A percentile compares a stretch with the other conserved stretches of the same genome.
These are phyloP conservation scores for Anolis apletophallus DNA, from an alignment of 2,797 vertebrate species.

Conservation along the genomic window DNA sequence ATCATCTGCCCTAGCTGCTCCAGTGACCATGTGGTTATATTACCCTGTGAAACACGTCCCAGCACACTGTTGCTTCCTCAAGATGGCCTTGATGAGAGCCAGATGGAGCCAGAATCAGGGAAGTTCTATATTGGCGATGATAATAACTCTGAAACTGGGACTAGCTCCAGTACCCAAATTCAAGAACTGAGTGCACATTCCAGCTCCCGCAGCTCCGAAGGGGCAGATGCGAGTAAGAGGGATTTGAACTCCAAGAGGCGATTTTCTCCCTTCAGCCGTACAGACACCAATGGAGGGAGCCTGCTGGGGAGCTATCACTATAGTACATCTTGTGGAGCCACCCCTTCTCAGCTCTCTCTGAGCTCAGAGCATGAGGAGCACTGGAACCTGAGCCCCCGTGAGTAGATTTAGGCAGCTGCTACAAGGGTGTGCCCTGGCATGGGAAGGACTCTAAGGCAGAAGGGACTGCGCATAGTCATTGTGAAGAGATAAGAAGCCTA, in stretches of 20 bases:
- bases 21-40: conserved; percentile 90
- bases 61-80: conserved; percentile 40
- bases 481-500: background rate
- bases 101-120: background rate
- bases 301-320: conserved; percentile 68
- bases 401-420: conserved; percentile 45
- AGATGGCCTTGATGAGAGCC: conserved; percentile 37
- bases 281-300: conserved; percentile 43
- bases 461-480: background rate
- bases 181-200: conserved; percentile 43
- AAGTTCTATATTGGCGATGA: conserved; percentile 64
- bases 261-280: conserved; percentile 53
- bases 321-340: conserved; percentile 33
- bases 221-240: conserved; percentile 21
- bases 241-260: conserved; percentile 43
- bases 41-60: conserved; percentile 67
- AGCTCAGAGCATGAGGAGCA: conserved; percentile 45
- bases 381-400: conserved; percentile 69
- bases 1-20: conserved; percentile 85
- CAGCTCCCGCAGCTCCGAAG: conserved; percentile 34
- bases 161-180: conserved; percentile 56
- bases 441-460: background rate
- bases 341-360: conserved; percentile 58
- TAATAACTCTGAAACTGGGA: conserved; percentile 54
- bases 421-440: background rate